phyloP scores from a whole-genome alignment of 2,113 vertebrate genomes.

The Mus pahari region DNA sequence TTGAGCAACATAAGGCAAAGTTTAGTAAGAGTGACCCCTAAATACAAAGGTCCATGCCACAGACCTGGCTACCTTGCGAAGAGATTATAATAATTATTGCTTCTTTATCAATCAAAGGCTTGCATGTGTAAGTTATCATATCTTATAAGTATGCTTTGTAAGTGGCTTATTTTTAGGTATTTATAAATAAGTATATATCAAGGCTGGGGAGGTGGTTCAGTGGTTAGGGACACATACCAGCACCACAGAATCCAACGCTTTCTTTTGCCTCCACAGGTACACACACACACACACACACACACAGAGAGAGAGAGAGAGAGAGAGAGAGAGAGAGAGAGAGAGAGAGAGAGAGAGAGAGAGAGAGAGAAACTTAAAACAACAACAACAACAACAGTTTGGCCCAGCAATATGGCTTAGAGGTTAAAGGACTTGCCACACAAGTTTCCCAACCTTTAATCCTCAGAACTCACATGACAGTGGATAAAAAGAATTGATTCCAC shows the following conservation, averaged over 20 bases:
- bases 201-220: neutral
- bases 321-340: too few species aligned
- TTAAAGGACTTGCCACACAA: too few species aligned
- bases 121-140: neutral
- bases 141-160: neutral
- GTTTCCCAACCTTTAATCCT: too few species aligned
- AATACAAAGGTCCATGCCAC: neutral
- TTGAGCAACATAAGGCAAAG: neutral
- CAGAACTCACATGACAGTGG: neutral
- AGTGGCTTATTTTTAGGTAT: neutral
- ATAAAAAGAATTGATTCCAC: neutral
- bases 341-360: too few species aligned
- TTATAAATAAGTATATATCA: neutral
- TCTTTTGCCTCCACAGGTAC: neutral
- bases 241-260: neutral
- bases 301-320: neutral
- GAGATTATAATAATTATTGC: neutral
- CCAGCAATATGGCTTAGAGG: too few species aligned
- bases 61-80: neutral
- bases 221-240: neutral
- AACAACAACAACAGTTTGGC: too few species aligned
- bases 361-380: too few species aligned
- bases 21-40: neutral
- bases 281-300: neutral
- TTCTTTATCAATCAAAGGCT: neutral